Conservation (phyloP, 2,113 vertebrate species). For the Tonatia bakeri region DNA sequence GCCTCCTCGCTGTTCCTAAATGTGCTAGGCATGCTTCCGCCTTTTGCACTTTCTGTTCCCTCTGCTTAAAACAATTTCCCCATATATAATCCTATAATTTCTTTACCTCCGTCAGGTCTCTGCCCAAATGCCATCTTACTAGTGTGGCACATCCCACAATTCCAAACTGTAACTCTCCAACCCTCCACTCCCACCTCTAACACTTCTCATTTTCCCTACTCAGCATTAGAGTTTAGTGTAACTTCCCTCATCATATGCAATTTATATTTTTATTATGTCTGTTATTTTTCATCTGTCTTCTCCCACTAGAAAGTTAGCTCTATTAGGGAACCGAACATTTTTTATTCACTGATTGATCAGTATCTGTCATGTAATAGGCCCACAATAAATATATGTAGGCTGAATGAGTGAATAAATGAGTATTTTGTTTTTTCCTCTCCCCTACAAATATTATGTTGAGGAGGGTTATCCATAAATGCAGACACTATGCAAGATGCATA, state of each 20-base stretch:
- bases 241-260: not conserved
- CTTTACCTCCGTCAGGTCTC: not conserved
- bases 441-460: not conserved
- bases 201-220: not conserved
- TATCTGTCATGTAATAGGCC: not conserved
- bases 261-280: not conserved
- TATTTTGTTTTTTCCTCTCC: not conserved
- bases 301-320: not conserved
- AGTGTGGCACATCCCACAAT: not conserved
- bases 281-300: not conserved
- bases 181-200: not conserved
- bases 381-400: not conserved
- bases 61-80: not conserved
- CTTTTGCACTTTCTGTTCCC: not conserved
- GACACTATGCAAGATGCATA: not conserved
- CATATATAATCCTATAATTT: not conserved
- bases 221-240: not conserved
- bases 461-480: not conserved
- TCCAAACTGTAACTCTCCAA: not conserved
- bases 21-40: not conserved
- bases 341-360: not conserved
- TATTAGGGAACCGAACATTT: not conserved
- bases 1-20: not conserved
- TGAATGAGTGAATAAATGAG: not conserved
- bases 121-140: not conserved